Percentiles rank a stretch among this genome's conserved stretches.
Conservation (phyloP, 2,888 invertebrate genomes). For the Drosophila fulvimacula region DNA sequence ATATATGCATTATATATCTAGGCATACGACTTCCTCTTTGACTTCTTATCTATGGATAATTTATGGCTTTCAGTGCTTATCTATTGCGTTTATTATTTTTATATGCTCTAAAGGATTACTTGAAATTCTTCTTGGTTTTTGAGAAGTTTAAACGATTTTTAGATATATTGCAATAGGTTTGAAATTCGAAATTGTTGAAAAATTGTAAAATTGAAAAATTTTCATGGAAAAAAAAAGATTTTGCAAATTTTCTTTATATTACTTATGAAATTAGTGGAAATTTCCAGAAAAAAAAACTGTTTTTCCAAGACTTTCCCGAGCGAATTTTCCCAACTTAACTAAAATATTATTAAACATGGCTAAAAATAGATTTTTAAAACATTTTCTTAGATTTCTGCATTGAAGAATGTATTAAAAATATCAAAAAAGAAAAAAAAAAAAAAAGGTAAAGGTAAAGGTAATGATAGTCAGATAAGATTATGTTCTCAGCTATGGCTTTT, state of each 20-base stretch:
- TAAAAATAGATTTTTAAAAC: neutral
- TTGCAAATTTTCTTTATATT: neutral
- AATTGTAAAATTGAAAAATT: too few species aligned
- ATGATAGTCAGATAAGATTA: neutral
- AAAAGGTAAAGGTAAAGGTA: too few species aligned
- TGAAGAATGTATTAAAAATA: neutral
- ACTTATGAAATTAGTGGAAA: neutral
- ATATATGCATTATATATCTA: too few species aligned
- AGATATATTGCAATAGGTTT: neutral
- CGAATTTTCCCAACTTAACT: too few species aligned
- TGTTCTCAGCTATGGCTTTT: neutral
- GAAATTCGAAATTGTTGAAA: too few species aligned
- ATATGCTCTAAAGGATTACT: neutral
- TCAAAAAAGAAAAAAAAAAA: neutral
- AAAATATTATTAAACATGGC: neutral
- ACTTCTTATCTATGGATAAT: neutral
- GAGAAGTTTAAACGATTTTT: neutral
- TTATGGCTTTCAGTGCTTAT: neutral
- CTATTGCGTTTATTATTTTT: neutral
- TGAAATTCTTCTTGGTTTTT: neutral
- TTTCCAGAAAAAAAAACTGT: neutral
- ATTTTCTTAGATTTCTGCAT: too few species aligned
- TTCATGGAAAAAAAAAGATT: too few species aligned
- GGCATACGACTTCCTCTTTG: too few species aligned
- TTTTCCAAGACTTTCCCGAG: neutral